Conservation (phyloP, 2,888 invertebrate genomes). For the Zhuqinia jingwanae region DNA sequence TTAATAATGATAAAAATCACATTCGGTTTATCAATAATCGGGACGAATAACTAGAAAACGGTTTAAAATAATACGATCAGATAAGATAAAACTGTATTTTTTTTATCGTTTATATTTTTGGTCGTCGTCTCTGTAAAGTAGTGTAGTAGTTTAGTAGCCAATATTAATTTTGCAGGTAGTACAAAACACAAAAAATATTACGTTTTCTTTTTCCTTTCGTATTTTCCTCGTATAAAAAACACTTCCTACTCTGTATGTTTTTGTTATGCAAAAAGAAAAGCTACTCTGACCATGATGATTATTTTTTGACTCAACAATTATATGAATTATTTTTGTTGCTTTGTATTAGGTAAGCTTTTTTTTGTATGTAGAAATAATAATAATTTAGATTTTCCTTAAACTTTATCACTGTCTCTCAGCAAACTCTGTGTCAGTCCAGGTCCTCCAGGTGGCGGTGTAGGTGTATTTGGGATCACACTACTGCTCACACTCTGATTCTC, state of each 20-base stretch:
- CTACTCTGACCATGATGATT: neutral
- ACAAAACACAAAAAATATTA: neutral
- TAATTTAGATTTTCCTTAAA: constrained; percentile 24
- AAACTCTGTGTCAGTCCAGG: constrained; percentile 61
- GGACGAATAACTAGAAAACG: constrained; percentile 17
- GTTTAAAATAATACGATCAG: neutral
- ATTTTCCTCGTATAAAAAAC: constrained; percentile 9
- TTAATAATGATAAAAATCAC: constrained; percentile 17
- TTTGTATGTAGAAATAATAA: neutral
- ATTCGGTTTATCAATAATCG: constrained; percentile 35
- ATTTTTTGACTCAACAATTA: neutral
- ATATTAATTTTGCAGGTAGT: neutral
- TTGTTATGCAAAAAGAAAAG: neutral
- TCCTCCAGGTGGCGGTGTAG: constrained; percentile 38
- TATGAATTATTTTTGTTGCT: neutral
- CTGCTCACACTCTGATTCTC: constrained; percentile 53
- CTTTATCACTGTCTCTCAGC: constrained; percentile 68
- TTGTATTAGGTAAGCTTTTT: constrained; percentile 5
- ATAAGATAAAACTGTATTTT: neutral
- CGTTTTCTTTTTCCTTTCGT: neutral
- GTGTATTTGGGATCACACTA: constrained; percentile 44
- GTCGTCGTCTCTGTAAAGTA: constrained; percentile 1
- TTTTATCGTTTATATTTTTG: neutral
- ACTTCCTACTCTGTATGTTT: neutral
- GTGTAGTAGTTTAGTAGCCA: neutral